Conservation (phyloP, 2,113 vertebrate species). For the Coreoperca whiteheadi region DNA sequence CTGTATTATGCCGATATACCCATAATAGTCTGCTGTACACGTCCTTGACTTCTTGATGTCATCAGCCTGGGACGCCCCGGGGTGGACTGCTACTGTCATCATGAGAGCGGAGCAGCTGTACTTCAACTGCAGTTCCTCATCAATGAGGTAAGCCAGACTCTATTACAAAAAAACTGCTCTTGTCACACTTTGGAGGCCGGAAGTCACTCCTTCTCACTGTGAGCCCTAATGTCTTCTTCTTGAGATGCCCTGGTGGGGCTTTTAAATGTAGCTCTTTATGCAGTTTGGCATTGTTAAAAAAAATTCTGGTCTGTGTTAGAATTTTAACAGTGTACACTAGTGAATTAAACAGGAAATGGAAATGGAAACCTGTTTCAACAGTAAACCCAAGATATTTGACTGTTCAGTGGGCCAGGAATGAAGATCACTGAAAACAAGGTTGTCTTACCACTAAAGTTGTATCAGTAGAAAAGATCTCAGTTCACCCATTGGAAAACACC, state of each 20-base stretch:
- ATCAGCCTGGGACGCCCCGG: slow-evolving; percentile 97
- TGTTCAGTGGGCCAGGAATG: not conserved
- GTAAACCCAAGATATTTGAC: not conserved
- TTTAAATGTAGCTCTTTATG: not conserved
- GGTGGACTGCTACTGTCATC: slow-evolving; percentile 96
- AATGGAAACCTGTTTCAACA: not conserved
- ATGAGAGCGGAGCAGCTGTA: slow-evolving; percentile 95
- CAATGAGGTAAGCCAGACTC: slow-evolving; percentile 92
- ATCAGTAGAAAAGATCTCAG: not conserved
- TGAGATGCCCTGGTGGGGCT: no score
- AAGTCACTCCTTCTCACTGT: not conserved
- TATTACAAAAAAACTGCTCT: not conserved
- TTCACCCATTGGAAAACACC: not conserved
- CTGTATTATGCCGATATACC: not conserved
- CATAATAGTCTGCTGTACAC: slow-evolving; percentile 33
- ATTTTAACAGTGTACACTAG: not conserved
- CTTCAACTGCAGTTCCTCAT: slow-evolving; percentile 98
- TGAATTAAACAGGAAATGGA: not conserved
- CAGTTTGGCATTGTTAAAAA: not conserved
- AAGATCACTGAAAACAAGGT: not conserved
- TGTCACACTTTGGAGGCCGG: not conserved
- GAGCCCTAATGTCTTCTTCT: not conserved
- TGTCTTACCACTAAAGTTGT: not conserved
- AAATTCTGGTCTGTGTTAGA: not conserved
- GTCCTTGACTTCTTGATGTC: slow-evolving; percentile 90